Evolutionary conservation across 2,888 invertebrate genomes (phyloP).

Genomic region (Eilema griseolum): DNA sequence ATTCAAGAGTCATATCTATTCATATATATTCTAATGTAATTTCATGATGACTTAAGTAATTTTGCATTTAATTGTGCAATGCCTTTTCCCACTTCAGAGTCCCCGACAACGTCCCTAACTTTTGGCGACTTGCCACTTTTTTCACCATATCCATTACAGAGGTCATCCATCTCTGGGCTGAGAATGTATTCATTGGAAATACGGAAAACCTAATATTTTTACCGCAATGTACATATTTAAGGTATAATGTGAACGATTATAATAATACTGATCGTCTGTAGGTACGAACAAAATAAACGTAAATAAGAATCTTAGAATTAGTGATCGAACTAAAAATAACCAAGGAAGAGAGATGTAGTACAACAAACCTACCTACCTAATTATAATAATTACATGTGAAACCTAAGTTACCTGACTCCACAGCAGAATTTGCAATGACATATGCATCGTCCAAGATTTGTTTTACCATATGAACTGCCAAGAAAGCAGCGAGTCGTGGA

Average conservation of each 20-base stretch:
- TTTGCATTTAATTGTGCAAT: background rate
- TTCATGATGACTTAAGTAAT: background rate
- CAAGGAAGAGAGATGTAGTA: too few species aligned
- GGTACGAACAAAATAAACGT: background rate
- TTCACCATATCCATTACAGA: background rate
- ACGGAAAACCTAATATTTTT: background rate
- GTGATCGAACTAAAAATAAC: too few species aligned
- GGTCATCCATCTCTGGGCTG: background rate
- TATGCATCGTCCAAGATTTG: slow-evolving; percentile 79
- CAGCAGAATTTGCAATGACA: slow-evolving; percentile 69
- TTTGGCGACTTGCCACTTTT: background rate
- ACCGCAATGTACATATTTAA: too few species aligned
- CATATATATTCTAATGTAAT: too few species aligned
- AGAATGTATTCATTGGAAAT: background rate
- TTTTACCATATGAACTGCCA: slow-evolving; percentile 74
- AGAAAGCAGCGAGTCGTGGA: slow-evolving; percentile 61
- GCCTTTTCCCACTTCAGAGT: background rate
- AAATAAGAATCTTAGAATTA: too few species aligned
- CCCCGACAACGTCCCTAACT: background rate
- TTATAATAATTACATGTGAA: too few species aligned
- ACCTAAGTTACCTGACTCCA: slow-evolving; percentile 65
- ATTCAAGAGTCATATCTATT: too few species aligned
- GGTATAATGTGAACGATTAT: background rate
- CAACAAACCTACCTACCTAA: too few species aligned
- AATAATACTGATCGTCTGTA: background rate